Percentiles rank a stretch among this genome's conserved stretches.
Evolutionary conservation across 2,113 vertebrate species (phyloP).

Genomic region (Nothoprocta pentlandii): DNA sequence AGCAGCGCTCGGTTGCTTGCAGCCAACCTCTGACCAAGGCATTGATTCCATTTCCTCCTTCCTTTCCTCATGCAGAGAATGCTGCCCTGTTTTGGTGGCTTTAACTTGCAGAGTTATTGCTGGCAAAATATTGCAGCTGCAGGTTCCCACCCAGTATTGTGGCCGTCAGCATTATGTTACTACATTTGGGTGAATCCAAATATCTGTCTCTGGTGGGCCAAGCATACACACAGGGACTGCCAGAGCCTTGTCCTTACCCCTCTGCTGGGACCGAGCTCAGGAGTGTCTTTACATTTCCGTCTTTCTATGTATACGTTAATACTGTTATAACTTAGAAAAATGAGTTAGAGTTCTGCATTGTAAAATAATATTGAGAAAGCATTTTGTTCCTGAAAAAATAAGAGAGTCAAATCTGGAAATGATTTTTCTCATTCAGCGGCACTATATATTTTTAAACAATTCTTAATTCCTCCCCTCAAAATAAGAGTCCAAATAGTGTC

Average conservation of each 20-base stretch:
- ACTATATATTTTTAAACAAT: not conserved
- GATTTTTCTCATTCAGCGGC: not conserved
- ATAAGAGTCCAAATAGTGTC: not conserved
- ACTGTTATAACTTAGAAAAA: not conserved
- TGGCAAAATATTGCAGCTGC: not conserved
- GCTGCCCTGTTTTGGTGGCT: not conserved
- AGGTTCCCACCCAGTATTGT: not conserved
- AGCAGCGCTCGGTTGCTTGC: conserved; percentile 27
- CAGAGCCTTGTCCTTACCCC: not conserved
- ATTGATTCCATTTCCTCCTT: not conserved
- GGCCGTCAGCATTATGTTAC: not conserved
- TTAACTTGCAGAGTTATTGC: not conserved
- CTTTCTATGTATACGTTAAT: not conserved
- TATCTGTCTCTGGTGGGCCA: not conserved
- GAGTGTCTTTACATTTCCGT: not conserved
- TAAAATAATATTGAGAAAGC: not conserved
- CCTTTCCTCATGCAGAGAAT: not conserved
- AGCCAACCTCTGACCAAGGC: not conserved
- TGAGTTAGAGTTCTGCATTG: not conserved
- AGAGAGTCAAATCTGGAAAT: not conserved
- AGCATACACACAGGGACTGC: not conserved
- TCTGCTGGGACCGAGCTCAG: not conserved
- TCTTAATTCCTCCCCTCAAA: too few relatives aligned
- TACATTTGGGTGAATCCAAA: not conserved
- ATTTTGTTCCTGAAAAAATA: not conserved